These are phyloP conservation scores for Peromyscus maniculatus DNA, from an alignment of 2,113 vertebrate genomes.

Conservation along the genomic window DNA sequence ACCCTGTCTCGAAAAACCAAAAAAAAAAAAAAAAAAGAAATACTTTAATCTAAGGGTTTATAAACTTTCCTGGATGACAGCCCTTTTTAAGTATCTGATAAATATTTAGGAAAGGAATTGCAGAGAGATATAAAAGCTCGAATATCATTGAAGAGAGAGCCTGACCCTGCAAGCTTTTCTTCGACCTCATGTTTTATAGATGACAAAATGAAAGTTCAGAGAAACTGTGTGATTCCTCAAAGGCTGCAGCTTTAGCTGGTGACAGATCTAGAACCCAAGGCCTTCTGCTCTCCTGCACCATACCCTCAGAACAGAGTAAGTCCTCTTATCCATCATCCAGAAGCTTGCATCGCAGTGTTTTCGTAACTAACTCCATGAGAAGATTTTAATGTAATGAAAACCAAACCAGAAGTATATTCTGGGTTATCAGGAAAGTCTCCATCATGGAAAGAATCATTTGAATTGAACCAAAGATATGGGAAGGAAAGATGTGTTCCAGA, in stretches of 20 bases:
- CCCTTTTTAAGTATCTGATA: constrained; percentile 21
- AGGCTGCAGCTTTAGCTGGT: neutral
- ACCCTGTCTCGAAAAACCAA: too few species aligned
- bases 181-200: neutral
- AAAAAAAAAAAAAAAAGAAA: too few species aligned
- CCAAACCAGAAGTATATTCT: neutral
- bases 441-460: neutral
- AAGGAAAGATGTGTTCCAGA: neutral
- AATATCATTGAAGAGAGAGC: neutral
- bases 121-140: constrained; percentile 2
- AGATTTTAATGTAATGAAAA: neutral
- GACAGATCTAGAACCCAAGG: neutral
- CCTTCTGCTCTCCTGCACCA: neutral
- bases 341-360: neutral
- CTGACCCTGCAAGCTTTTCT: neutral
- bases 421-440: neutral
- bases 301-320: neutral
- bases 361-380: neutral
- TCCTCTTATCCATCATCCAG: neutral
- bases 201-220: constrained; percentile 20
- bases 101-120: constrained; percentile 43
- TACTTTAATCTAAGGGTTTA: constrained; percentile 7
- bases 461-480: neutral
- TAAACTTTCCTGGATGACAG: constrained; percentile 37
- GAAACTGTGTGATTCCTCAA: neutral